Evolutionary conservation across 2,888 invertebrate genomes (phyloP).

Genomic region (Drosophila mulleri): DNA sequence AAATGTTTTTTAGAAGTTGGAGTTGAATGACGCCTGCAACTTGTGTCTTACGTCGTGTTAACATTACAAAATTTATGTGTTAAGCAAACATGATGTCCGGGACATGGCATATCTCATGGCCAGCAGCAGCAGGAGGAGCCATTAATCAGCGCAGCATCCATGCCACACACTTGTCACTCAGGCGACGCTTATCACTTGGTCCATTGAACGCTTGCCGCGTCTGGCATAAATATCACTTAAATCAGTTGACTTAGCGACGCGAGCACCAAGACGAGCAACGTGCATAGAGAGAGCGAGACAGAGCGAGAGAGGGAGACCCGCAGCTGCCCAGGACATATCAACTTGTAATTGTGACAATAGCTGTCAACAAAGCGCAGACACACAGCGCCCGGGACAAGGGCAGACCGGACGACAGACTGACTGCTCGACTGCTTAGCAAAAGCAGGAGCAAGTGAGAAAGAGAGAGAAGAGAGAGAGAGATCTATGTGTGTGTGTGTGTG

Average conservation of each 20-base stretch:
- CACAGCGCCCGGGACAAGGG: conserved; percentile 29
- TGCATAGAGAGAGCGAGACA: conserved; percentile 8
- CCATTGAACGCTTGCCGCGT: conserved; percentile 73
- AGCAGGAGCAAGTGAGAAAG: conserved; percentile 43
- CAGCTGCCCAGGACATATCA: conserved; percentile 76
- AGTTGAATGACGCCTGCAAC: conserved; percentile 44
- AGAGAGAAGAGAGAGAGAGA: conserved; percentile 20
- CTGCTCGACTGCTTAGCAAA: conserved; percentile 67
- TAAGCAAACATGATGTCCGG: conserved; percentile 26
- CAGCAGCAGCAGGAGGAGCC: conserved; percentile 56
- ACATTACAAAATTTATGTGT: conserved; percentile 82
- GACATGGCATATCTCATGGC: conserved; percentile 41
- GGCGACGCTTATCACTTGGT: conserved; percentile 72
- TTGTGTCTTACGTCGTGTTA: conserved; percentile 78
- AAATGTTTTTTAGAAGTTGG: conserved; percentile 9
- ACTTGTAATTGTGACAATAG: conserved; percentile 83
- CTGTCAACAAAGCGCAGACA: conserved; percentile 78
- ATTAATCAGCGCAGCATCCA: conserved; percentile 77
- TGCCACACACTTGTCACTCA: conserved; percentile 80
- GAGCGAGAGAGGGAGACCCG: neutral
- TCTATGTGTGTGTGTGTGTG: conserved; percentile 30
- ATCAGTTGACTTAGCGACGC: conserved; percentile 81
- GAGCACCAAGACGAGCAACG: conserved; percentile 23
- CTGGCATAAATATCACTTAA: conserved; percentile 83
- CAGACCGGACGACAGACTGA: conserved; percentile 40